phyloP scores from a whole-genome alignment of 35 echinoderm and acorn worm genomes.

The Apostichopus japonicus region DNA sequence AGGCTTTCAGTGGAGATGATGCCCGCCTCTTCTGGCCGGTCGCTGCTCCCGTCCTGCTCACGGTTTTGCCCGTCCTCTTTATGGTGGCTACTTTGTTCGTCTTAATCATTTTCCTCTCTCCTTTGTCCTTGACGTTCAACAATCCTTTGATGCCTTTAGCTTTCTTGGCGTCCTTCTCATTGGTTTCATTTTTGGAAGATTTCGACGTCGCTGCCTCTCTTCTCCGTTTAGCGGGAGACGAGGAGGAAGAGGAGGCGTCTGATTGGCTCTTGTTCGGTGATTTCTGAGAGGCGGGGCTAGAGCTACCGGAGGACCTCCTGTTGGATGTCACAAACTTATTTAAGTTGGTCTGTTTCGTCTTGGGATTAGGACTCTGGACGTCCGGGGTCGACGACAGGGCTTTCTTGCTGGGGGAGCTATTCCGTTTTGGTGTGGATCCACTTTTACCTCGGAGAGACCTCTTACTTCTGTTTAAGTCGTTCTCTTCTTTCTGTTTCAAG shows the following conservation, averaged over 20 bases:
- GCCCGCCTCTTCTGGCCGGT: slow-evolving; percentile 8
- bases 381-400: not conserved
- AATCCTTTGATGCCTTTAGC: slow-evolving; percentile 4
- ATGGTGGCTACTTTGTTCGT: slow-evolving; percentile 29
- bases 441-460: slow-evolving; percentile 26
- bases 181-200: not conserved
- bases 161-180: not conserved
- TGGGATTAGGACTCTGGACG: slow-evolving; percentile 10
- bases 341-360: slow-evolving; percentile 32
- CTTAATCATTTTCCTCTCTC: slow-evolving; percentile 20
- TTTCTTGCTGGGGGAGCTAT: not conserved
- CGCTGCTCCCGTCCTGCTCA: not conserved
- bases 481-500: slow-evolving; percentile 31
- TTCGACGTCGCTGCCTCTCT: not conserved
- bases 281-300: not conserved
- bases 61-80: not conserved
- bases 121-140: slow-evolving; percentile 1
- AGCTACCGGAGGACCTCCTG: not conserved
- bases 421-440: not conserved
- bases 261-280: slow-evolving; percentile 22
- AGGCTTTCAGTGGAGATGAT: slow-evolving; percentile 37
- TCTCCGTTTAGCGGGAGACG: slow-evolving; percentile 20
- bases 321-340: slow-evolving; percentile 27
- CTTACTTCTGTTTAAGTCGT: slow-evolving; percentile 18
- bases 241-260: not conserved